Conservation (phyloP, 2,888 invertebrate genomes). For the Clitarchus hookeri region DNA sequence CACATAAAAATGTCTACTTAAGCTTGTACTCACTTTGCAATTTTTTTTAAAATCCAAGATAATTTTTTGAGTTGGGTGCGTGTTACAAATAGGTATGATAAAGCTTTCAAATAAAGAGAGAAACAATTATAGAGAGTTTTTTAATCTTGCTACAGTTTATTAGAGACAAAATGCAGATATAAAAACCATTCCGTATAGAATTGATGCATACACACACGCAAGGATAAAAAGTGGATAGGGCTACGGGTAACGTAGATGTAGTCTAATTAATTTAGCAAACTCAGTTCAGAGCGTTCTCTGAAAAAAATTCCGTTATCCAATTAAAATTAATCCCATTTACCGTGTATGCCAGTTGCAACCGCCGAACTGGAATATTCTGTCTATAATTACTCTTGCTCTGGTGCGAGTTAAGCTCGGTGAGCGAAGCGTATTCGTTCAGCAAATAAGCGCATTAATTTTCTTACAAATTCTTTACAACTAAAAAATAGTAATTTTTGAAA, state of each 20-base stretch:
- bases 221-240: neutral
- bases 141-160: no score
- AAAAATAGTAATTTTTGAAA: neutral
- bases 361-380: neutral
- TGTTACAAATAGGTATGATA: no score
- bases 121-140: no score
- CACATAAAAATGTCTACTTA: no score
- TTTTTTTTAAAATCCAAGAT: no score
- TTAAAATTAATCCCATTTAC: neutral
- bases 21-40: no score
- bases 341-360: neutral
- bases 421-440: neutral
- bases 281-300: neutral
- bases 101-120: no score
- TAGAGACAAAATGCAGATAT: no score
- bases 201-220: neutral
- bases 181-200: no score
- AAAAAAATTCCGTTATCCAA: slow-evolving; percentile 6
- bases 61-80: no score
- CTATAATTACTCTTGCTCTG: neutral
- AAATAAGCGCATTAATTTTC: neutral
- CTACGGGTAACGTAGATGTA: neutral
- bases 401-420: neutral
- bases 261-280: neutral
- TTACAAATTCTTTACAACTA: neutral